Conservation (phyloP, 2,888 invertebrate species). For the Drosophila bunnanda region DNA sequence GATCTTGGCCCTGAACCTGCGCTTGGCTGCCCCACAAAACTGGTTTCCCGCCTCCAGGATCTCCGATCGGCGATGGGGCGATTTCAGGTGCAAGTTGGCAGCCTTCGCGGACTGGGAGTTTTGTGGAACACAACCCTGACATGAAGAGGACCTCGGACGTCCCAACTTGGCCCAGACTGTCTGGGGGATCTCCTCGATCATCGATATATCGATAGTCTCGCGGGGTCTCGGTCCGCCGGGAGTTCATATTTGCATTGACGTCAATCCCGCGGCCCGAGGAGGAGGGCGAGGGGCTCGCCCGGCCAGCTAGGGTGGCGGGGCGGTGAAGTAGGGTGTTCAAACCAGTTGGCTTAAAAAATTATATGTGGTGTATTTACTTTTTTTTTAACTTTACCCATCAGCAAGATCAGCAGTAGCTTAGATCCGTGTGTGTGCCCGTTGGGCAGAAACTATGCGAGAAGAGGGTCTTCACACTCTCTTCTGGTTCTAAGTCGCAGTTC, state of each 20-base stretch:
- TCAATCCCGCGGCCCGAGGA: slow-evolving; percentile 54
- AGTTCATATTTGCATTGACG: slow-evolving; percentile 75
- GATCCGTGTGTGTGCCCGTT: slow-evolving; percentile 26
- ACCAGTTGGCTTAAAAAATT: slow-evolving; percentile 38
- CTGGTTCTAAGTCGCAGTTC: slow-evolving; percentile 31
- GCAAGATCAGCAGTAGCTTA: slow-evolving; percentile 19
- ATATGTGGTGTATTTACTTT: not conserved
- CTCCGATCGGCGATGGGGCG: not conserved
- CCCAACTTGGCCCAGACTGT: slow-evolving; percentile 29
- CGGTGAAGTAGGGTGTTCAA: slow-evolving; percentile 19
- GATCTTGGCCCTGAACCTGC: slow-evolving; percentile 46
- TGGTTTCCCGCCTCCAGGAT: slow-evolving; percentile 24
- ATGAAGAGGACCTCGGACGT: slow-evolving; percentile 46
- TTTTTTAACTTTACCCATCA: slow-evolving; percentile 14
- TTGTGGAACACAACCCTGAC: slow-evolving; percentile 75
- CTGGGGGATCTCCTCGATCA: slow-evolving; percentile 12
- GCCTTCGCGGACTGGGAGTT: slow-evolving; percentile 35
- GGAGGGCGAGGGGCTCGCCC: slow-evolving; percentile 22
- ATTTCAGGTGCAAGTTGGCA: slow-evolving; percentile 58
- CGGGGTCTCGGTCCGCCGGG: too few relatives aligned
- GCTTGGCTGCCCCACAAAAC: slow-evolving; percentile 23
- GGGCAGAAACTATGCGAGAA: slow-evolving; percentile 25
- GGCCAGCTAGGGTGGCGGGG: slow-evolving; percentile 9
- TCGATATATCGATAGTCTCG: slow-evolving; percentile 34
- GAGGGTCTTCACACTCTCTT: slow-evolving; percentile 27